Conservation (phyloP, 1,140 invertebrate genomes). For the Aplysia californica region DNA sequence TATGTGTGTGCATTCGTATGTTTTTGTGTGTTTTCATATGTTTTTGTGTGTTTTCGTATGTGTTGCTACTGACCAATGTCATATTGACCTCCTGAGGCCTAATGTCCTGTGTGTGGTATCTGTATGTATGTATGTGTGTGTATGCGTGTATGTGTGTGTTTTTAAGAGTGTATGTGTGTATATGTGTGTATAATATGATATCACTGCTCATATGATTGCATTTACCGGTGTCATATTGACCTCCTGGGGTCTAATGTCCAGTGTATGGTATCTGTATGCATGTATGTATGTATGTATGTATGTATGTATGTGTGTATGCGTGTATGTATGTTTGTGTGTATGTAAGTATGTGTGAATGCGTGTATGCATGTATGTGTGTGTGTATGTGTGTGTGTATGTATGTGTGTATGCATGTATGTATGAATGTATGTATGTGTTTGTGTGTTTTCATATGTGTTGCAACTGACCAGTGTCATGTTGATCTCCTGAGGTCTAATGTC, state of each 20-base stretch:
- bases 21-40: too few relatives aligned
- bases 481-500: conserved; percentile 39
- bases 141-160: too few relatives aligned
- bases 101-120: background rate
- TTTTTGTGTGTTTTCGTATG: background rate
- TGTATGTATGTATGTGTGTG: too few relatives aligned
- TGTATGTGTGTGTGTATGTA: too few relatives aligned
- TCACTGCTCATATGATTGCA: background rate
- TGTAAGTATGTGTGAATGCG: too few relatives aligned
- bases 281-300: too few relatives aligned
- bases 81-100: background rate
- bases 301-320: too few relatives aligned
- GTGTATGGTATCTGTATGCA: conserved; percentile 40
- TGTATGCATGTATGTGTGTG: too few relatives aligned
- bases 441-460: background rate
- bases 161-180: background rate
- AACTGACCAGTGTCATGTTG: background rate
- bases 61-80: background rate
- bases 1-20: too few relatives aligned
- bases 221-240: conserved; percentile 7
- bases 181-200: background rate
- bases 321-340: too few relatives aligned
- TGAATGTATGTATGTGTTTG: too few relatives aligned
- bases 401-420: background rate
- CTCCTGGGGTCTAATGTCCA: conserved; percentile 41